Evolutionary conservation across 35 echinoderm and acorn worm genomes (phyloP), one percentile per base, ranked within the genome.

Genomic region (Apostichopus japonicus): DNA sequence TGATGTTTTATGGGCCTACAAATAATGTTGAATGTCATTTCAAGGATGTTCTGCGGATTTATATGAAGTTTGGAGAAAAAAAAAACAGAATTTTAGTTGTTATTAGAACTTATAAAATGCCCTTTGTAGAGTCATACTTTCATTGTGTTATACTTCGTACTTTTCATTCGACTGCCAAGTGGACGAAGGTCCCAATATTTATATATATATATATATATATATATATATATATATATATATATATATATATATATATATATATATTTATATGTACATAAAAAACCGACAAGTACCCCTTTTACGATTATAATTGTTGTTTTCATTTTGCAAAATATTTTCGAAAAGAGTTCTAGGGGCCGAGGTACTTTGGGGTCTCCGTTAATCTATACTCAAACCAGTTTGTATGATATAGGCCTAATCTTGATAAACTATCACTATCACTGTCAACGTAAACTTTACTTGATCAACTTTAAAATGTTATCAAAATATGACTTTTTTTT

Each of bases 341-440:
- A 53, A 44, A 44, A 33, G 78, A 80, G 51, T 44, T 6, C 7
- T 17, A 84, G 56, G 16, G 81, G 14, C 54, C 56, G 14, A n/a
- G 54, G 81, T 84, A 84, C 81, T 84, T 84, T 54, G 78, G 23
- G 71, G 71, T 67, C 33, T 44, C 33, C 33, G 33, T 44, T 44
- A 44, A 44, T 44, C 33, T 44, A 67, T 4, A 19, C 63, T 67
- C 63, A 67, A 15, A 67, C 14, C 79, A 44, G 79, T 55, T 17
- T 54, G n/a, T 83, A 53, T 83, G 25, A 52, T 55, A 33, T 83
- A 4, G 53, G 23, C 21, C 19, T 22, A 59, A 84, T 58, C 56
- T 84, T 83, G 15, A 23, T 58, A 84, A 84, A 84, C 81, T 84
- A 84, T 84, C 81, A 84, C 81, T 84, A 84, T 84, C 81, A 84